Percentiles rank a stretch among this genome's conserved stretches.
These are phyloP conservation scores for Dipus sagitta DNA, from an alignment of 2,797 vertebrate genomes.

Conservation along the genomic window DNA sequence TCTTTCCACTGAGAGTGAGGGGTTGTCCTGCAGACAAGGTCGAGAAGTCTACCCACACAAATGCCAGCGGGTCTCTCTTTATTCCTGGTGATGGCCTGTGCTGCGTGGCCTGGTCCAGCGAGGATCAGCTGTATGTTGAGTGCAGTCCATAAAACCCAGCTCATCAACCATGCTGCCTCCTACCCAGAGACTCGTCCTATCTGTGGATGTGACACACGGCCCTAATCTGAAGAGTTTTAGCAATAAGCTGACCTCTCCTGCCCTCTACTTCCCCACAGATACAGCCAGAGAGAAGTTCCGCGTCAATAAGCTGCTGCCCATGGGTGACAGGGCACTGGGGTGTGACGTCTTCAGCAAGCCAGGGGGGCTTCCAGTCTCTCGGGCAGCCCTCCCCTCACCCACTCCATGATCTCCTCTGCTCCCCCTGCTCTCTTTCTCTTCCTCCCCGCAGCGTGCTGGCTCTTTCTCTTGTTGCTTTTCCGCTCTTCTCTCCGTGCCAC, in stretches of 20 bases:
- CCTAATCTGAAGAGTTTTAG: neutral
- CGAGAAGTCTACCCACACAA: fast-evolving
- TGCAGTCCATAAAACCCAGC: neutral
- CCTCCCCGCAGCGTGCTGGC: no score
- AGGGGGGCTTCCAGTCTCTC: fast-evolving
- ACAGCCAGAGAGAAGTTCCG: neutral
- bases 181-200: neutral
- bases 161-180: fast-evolving
- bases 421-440: neutral
- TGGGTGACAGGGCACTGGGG: neutral
- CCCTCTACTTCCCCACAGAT: neutral
- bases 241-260: neutral
- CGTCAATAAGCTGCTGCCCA: neutral
- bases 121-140: neutral
- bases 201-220: neutral
- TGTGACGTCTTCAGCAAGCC: fast-evolving
- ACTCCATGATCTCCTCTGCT: neutral
- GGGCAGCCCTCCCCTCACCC: neutral
- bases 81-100: fast-evolving
- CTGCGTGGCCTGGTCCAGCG: neutral
- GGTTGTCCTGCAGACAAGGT: neutral
- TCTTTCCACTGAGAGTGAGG: neutral
- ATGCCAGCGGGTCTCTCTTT: neutral
- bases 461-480: neutral
- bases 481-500: neutral